Evolutionary conservation across 2,888 invertebrate species (phyloP), one percentile per base, ranked within the genome.

Genomic region (Empis livida): DNA sequence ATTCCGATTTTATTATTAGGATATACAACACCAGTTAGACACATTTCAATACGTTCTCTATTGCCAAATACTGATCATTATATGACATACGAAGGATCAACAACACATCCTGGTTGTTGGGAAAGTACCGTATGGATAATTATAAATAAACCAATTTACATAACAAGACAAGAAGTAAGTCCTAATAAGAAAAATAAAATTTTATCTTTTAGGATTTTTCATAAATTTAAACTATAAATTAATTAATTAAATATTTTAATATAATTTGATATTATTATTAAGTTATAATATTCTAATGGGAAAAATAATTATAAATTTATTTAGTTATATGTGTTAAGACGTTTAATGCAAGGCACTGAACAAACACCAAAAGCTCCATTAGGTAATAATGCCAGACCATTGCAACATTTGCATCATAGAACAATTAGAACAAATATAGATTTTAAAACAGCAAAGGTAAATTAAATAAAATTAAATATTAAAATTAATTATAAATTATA

Each of bases 71-170:
- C 93, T 42, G 85, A 90, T 64, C 88, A 92, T 73, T 97, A 93
- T 73, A 92, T 99, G 84, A 97, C 97, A 30, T 99, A 96, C 70
- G 95, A 96, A 66, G 96, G 96, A 20, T 95, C 95, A 55, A 87
- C 94, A 57, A 96, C 97, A 47, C 92, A 92, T 71, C 97, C 97
- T 10, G 92, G 95, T 44, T 99, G 97, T 71, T 92, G 95, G 86
- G 97, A 99, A 72, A 96, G 96, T n/a, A 92, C 95, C 37, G 92
- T 95, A 50, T 99, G 97, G 97, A 83, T 97, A 63, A 89, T 99
- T 61, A 82, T 94, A 70, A 97, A 97, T 74, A 94, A 92, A 70
- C 96, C 96, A 53, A 90, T 96, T 65, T 95, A 94, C 76, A 90
- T 97, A 65, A 91, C 93, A 56, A 85, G 85, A 64, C 88, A 91